A percentile compares a stretch with the other conserved stretches of the same genome.
phyloP scores from a whole-genome alignment of 2,888 invertebrate genomes.

The Pandemis cinnamomeana region DNA sequence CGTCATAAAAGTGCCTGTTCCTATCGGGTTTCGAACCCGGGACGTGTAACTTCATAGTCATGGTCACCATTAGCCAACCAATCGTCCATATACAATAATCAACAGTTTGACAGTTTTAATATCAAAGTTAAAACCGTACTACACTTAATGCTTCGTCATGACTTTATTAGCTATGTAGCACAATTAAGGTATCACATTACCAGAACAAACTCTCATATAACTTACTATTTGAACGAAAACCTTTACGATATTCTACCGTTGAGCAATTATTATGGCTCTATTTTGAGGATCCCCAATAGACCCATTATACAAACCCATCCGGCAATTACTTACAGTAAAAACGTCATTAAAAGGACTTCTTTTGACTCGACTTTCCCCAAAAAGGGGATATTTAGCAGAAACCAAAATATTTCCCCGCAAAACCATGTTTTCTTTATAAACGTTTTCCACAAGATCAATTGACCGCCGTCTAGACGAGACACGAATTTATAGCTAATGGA shows the following conservation, averaged over 20 bases:
- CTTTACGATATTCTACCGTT: not conserved
- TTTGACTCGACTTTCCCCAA: not conserved
- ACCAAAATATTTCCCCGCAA: constrained; percentile 20
- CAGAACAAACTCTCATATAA: too few relatives aligned
- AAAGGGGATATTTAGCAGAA: not conserved
- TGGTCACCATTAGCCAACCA: too few relatives aligned
- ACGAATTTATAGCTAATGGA: constrained; percentile 69
- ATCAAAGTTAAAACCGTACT: too few relatives aligned
- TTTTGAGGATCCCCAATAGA: not conserved
- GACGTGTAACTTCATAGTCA: too few relatives aligned
- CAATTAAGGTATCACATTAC: too few relatives aligned
- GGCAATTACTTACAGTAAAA: not conserved
- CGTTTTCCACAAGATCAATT: constrained; percentile 37
- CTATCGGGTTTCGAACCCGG: too few relatives aligned
- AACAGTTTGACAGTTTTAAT: too few relatives aligned
- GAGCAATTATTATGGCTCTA: not conserved
- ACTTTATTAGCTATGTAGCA: too few relatives aligned
- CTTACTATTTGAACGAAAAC: not conserved
- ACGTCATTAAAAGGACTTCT: not conserved
- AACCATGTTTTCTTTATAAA: constrained; percentile 37
- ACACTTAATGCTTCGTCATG: too few relatives aligned
- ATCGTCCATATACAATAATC: too few relatives aligned
- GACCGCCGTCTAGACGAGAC: constrained; percentile 41
- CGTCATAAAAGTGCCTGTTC: too few relatives aligned
- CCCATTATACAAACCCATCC: not conserved